A percentile compares a stretch with the other conserved stretches of the same genome.
phyloP scores from a whole-genome alignment of 2,113 vertebrate genomes.

The Verasper variegatus region DNA sequence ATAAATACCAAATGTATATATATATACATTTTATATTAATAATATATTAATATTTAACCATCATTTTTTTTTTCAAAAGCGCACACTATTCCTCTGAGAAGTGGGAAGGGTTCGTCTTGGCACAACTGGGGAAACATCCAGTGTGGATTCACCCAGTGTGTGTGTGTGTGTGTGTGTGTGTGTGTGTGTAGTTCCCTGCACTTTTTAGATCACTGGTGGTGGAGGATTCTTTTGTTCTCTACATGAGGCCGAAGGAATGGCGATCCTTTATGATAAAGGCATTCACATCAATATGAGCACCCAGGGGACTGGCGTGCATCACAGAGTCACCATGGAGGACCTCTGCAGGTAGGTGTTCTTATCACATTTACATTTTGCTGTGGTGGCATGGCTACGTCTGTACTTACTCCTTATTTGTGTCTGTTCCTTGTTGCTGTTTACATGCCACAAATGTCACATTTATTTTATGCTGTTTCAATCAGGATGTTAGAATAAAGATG shows the following conservation, averaged over 20 bases:
- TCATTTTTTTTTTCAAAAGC: too few relatives aligned
- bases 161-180: too few relatives aligned
- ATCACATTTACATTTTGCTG: slow-evolving; percentile 61
- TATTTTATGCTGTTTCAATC: slow-evolving; percentile 15
- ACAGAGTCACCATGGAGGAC: slow-evolving; percentile 65
- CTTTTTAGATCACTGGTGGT: slow-evolving; percentile 70
- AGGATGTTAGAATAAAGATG: background rate
- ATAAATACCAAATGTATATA: too few relatives aligned
- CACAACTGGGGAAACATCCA: too few relatives aligned
- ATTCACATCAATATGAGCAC: slow-evolving; percentile 76
- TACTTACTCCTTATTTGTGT: slow-evolving; percentile 14
- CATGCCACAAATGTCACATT: too few relatives aligned
- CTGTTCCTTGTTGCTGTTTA: slow-evolving; percentile 10
- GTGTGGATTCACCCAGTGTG: slow-evolving; percentile 1
- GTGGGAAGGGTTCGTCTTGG: too few relatives aligned
- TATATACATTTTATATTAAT: too few relatives aligned
- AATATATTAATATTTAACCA: too few relatives aligned
- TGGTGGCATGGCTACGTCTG: slow-evolving; percentile 31
- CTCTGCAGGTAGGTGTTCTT: slow-evolving; percentile 68
- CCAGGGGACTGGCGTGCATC: slow-evolving; percentile 66
- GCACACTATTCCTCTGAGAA: too few relatives aligned
- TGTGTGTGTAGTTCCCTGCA: slow-evolving; percentile 13
- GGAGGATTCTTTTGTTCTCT: slow-evolving; percentile 79
- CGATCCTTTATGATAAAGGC: slow-evolving; percentile 78
- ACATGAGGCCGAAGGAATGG: slow-evolving; percentile 70